These are phyloP conservation scores for Neodiprion fabricii DNA, from an alignment of 1,140 invertebrate genomes.

Conservation along the genomic window DNA sequence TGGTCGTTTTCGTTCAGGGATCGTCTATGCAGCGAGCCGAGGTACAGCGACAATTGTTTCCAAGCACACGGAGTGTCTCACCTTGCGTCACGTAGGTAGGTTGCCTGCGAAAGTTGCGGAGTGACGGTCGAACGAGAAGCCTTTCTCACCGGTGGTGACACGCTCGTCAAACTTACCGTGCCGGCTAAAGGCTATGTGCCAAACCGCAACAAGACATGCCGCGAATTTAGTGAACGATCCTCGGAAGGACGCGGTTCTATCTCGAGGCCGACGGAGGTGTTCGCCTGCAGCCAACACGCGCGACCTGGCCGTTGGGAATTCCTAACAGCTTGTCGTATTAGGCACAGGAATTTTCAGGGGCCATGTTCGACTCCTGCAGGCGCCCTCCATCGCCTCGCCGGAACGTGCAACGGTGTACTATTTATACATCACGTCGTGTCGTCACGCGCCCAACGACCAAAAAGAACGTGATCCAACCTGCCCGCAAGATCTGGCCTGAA, in stretches of 20 bases:
- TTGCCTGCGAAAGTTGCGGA: neutral
- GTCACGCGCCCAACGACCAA: too few relatives aligned
- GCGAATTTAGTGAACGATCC: neutral
- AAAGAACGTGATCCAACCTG: too few relatives aligned
- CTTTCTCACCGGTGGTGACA: neutral
- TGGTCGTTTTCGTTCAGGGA: neutral
- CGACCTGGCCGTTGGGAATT: constrained; percentile 58
- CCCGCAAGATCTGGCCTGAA: neutral
- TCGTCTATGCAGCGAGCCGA: neutral
- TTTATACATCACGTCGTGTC: neutral
- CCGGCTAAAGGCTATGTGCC: neutral
- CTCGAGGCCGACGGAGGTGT: constrained; percentile 14
- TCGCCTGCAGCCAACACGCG: constrained; percentile 58
- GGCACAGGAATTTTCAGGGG: constrained; percentile 21
- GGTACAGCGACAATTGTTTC: neutral
- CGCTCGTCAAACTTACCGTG: neutral
- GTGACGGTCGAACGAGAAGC: neutral
- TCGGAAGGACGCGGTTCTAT: neutral
- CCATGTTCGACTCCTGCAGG: neutral
- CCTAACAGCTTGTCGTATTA: constrained; percentile 57
- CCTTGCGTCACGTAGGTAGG: neutral
- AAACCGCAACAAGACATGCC: constrained; percentile 6
- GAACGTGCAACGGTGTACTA: neutral
- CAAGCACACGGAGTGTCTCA: neutral
- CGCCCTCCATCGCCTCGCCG: too few relatives aligned